Base-by-base conservation (phyloP, 2,888 invertebrate species). In the Lucinisca nassula region DNA sequence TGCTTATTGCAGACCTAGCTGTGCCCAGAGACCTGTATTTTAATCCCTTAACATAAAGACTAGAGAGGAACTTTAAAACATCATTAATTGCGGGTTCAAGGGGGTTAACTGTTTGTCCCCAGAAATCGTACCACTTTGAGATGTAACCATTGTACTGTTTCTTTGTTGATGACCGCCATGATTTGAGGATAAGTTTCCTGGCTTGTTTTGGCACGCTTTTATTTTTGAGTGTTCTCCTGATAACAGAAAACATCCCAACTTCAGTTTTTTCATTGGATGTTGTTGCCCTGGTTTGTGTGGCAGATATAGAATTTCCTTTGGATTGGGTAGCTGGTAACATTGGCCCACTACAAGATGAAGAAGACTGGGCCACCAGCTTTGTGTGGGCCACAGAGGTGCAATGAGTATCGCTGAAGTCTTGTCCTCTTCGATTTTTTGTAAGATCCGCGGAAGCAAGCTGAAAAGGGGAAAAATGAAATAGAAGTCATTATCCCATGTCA, bases 21-120 rank as follows among this genome's bases (percentile, higher is more conserved):
- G 84, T 85, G 35, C 87, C 85, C 10, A 91, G 30, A 8, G 82
- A 75, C 85, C 89, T 90, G 49, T 90, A 89, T 1, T 74, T 79
- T 24, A 84, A 27, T 8, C 81, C 82, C 24, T 38, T 6, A 21
- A 77, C 24, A 80, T 51, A 51, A 51, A 51, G 51, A 10, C 27
- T 27, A 27, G 30, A 30, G 8, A 61, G 10, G 30, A 30, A 61
- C 27, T 61, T 61, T 30, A 61, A 61, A 30, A 61, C 30, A 24
- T 61, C 61, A 61, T 61, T 61, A 30, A 61, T 21, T 30, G 30
- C 24, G 30, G 61, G 21, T 61, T n/a, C n/a, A n/a, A n/a, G n/a
- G n/a, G n/a, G n/a, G n/a, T n/a, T n/a, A n/a, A n/a, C n/a, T n/a
- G n/a, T 17, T 49, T 38, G 35, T 76, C 81, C 75, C 40, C 61